Base-by-base conservation (phyloP, 2,113 vertebrate species). In the Agelaius tricolor region DNA sequence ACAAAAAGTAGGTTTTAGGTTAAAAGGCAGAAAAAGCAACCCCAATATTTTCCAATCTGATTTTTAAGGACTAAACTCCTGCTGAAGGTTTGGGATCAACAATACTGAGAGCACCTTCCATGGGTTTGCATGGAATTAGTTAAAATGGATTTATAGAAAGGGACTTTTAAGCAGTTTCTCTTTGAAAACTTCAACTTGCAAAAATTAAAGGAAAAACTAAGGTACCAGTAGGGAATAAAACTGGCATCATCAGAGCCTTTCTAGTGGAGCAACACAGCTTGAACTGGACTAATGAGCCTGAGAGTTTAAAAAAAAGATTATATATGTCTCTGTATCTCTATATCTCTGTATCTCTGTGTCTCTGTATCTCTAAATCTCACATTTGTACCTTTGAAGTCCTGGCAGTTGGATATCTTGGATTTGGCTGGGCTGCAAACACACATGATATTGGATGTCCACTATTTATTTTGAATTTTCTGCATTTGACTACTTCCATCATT, bases 201-300 rank as follows among this genome's bases (percentile, higher is more conserved):
- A 35, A 90, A 92, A 66, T 68, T 87, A 24, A 76, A 76, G 55
- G 44, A 43, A 63, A 76, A 92, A 76, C 63, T 30, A 15, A 72
- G 67, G 16, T 62, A 31, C 30, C 79, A 35, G 57, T 52, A 3
- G 79, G 83, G 85, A 92, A 84, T 94, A 92, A 66, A 96, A 92
- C 24, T 54, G 82, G 83, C 73, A 75, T 88, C 75, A 66, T 90
- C 89, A 73, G 93, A 96, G 55, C 59, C 55, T 75, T 96, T 94
- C 73, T 83, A 33, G 86, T 63, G 61, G 76, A 94, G 84, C 46
- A 80, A 83, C 95, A 63, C 94, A 95, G 96, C 93, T 95, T 94
- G 96, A 97, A 95, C 92, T 88, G 93, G 79, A 44, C 92, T 96
- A 95, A 96, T 96, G 90, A 95, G 92, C 90, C 79, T 28, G 1